These are phyloP conservation scores for Danio choprae DNA, from an alignment of 2,797 vertebrate species.

Conservation along the genomic window DNA sequence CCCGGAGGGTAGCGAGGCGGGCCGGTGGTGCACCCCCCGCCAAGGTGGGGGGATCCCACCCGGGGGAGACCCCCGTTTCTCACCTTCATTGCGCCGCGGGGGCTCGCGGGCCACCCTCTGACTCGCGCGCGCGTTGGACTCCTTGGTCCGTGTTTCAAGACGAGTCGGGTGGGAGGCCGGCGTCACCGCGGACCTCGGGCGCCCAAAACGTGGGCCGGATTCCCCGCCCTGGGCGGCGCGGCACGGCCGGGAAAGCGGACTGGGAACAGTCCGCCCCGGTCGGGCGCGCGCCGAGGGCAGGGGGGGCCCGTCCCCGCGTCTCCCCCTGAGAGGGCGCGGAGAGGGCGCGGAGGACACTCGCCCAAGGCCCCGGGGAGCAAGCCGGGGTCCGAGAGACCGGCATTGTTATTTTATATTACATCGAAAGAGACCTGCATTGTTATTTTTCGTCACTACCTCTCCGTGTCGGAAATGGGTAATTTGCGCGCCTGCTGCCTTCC, in stretches of 20 bases:
- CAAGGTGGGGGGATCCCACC: neutral
- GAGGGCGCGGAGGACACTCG: neutral
- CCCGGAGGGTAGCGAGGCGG: neutral
- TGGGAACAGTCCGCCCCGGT: constrained; percentile 3
- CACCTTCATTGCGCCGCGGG: too few relatives aligned
- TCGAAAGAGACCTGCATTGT: too few relatives aligned
- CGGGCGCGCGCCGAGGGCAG: neutral
- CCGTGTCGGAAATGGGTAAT: too few relatives aligned
- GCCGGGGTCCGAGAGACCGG: too few relatives aligned
- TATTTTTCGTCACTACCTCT: too few relatives aligned
- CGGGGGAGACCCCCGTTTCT: too few relatives aligned
- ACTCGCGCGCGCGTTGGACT: constrained; percentile 46
- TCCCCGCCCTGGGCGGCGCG: neutral
- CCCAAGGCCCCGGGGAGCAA: constrained; percentile 22
- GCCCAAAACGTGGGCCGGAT: constrained; percentile 2
- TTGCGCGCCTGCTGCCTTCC: too few relatives aligned
- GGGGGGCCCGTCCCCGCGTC: constrained; percentile 41
- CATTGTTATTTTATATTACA: too few relatives aligned
- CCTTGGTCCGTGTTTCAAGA: constrained; percentile 60
- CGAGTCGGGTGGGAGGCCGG: constrained; percentile 46
- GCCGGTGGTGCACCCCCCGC: neutral
- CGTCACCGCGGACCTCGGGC: constrained; percentile 40
- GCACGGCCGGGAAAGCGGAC: constrained; percentile 13
- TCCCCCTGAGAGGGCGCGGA: neutral
- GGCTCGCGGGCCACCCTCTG: neutral